Evolutionary conservation across 2,888 invertebrate genomes (phyloP), one percentile per base, ranked within the genome.

Genomic region (Cerceris rybyensis): DNA sequence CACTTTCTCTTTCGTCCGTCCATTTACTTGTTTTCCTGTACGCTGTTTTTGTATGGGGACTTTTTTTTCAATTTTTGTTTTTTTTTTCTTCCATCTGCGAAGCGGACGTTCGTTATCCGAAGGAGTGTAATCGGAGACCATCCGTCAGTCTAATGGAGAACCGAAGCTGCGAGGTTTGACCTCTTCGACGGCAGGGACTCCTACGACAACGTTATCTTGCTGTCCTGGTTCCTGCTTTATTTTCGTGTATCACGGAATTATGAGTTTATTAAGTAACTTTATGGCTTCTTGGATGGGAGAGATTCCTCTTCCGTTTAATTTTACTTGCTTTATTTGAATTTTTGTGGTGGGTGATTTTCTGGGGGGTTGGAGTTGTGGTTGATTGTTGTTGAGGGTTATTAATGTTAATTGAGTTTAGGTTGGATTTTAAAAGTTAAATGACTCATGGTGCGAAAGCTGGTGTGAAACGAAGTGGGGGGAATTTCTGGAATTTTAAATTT

Each of bases 111-210:
- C 78, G 81, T 87, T 87, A 87, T 87, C 87, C 82, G 43, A 69
- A 70, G 78, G 87, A 87, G 85, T 84, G 84, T 88, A 88, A 90
- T 90, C 89, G 86, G 73, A 81, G 78, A 80, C 83, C 87, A 88
- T 89, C 82, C 86, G 87, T 89, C 86, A 82, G 86, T 88, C 78
- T 87, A 88, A 88, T 88, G 86, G 88, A 88, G 83, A 78, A 78
- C 67, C 80, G 78, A 83, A 78, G 74, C 69, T 76, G 67, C 75
- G 77, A 71, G 70, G 57, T 69, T 65, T 75, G 74, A 74, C 61
- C 75, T 63, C 49, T 54, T 39, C 69, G 60, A 67, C 63, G 14
- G 50, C 76, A 76, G 77, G 76, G 70, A 78, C 69, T 66, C 60
- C 63, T n/a, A 43, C 58, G 50, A 17, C 11, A 13, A 55, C 7